These are phyloP conservation scores for Sphaerodactylus townsendi DNA, from an alignment of 2,113 vertebrate genomes.

Conservation along the genomic window DNA sequence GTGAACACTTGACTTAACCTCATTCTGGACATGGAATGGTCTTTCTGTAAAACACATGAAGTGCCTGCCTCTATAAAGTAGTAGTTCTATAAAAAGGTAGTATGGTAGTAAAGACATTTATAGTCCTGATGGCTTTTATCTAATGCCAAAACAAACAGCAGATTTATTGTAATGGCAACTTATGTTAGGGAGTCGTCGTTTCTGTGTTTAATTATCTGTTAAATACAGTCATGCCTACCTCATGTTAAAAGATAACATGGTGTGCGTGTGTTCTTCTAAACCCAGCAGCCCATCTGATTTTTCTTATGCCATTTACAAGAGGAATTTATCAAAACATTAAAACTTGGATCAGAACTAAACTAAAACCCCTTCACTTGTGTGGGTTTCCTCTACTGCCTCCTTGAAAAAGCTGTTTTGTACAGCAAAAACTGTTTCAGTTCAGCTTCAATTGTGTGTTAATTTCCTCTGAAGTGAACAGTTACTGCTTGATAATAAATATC, in stretches of 20 bases:
- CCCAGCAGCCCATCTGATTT: background rate
- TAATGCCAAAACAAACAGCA: background rate
- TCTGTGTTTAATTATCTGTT: conserved; percentile 11
- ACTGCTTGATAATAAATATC: too few species aligned
- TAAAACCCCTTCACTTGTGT: too few species aligned
- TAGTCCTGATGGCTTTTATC: conserved; percentile 8
- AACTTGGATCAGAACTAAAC: background rate
- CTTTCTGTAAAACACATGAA: background rate
- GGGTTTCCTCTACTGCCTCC: too few species aligned
- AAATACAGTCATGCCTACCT: background rate
- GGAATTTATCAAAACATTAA: background rate
- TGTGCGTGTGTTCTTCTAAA: background rate
- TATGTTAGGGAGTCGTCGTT: background rate
- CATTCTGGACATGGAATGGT: background rate
- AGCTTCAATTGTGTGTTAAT: too few species aligned
- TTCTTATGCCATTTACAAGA: background rate
- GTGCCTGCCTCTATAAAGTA: background rate
- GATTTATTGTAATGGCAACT: background rate
- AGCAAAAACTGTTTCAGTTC: too few species aligned
- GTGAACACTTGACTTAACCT: conserved; percentile 5
- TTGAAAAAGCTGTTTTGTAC: too few species aligned
- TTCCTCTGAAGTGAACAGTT: too few species aligned
- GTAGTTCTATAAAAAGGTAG: conserved; percentile 1
- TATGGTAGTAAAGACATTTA: conserved; percentile 20
- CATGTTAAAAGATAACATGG: background rate